Percentiles rank a stretch among this genome's conserved stretches.
Evolutionary conservation across 2,888 invertebrate species (phyloP).

Genomic region (Drosophila bunnanda): DNA sequence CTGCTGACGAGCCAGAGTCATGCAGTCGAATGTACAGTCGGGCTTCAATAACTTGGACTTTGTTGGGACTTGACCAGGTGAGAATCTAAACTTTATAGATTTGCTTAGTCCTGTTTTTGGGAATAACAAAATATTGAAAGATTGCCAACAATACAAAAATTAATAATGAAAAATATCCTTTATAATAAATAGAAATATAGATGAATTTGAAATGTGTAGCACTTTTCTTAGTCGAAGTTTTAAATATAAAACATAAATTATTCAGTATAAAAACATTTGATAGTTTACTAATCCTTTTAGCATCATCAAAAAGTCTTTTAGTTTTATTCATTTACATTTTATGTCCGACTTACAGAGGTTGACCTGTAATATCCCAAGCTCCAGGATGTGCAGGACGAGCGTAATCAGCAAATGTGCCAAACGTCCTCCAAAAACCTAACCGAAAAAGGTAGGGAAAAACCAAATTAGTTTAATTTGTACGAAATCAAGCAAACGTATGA

Average conservation of each 20-base stretch:
- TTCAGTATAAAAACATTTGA: no score
- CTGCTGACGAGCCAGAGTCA: conserved; percentile 61
- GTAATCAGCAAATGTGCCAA: conserved; percentile 79
- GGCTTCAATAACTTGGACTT: neutral
- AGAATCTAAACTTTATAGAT: neutral
- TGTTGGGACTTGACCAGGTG: no score
- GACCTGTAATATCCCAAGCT: neutral
- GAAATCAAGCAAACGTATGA: conserved; percentile 71
- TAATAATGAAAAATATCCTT: neutral
- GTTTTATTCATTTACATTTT: no score
- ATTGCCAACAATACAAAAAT: no score
- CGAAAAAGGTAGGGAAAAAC: conserved; percentile 56
- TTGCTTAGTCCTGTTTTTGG: neutral
- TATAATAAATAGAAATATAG: neutral
- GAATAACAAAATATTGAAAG: no score
- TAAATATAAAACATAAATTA: neutral
- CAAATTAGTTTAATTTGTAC: conserved; percentile 78
- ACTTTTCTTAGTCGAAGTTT: neutral
- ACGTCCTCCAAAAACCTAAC: conserved; percentile 25
- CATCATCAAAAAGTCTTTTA: neutral
- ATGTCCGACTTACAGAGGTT: neutral
- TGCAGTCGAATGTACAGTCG: conserved; percentile 18
- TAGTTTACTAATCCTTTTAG: no score
- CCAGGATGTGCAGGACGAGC: conserved; percentile 47
- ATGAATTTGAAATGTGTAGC: no score